These are phyloP conservation scores for Argopecten irradians DNA, from an alignment of 1,140 invertebrate genomes.

Conservation along the genomic window DNA sequence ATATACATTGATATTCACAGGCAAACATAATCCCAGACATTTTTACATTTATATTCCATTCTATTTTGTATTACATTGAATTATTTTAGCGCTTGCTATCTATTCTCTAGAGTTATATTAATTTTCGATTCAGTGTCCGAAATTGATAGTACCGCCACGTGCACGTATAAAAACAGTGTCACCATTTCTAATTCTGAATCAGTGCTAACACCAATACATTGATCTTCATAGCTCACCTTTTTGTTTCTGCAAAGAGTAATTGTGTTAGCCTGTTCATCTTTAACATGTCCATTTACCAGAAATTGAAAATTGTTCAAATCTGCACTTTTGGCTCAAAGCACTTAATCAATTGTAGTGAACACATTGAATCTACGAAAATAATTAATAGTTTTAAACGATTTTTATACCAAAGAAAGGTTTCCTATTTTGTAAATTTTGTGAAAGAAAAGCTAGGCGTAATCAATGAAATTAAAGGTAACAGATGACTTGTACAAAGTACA, in stretches of 20 bases:
- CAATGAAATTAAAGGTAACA: not conserved
- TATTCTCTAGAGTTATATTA: no score
- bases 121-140: no score
- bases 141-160: no score
- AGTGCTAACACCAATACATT: not conserved
- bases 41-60: no score
- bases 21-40: no score
- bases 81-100: no score
- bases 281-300: not conserved
- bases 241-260: not conserved
- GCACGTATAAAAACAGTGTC: no score
- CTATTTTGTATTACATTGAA: no score
- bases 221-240: not conserved
- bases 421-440: not conserved
- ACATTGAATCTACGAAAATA: not conserved
- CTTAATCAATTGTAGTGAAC: not conserved
- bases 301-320: not conserved
- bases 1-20: no score
- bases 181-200: not conserved
- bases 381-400: conserved; percentile 13
- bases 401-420: not conserved
- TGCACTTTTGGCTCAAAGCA: not conserved
- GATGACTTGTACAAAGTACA: not conserved
- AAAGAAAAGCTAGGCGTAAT: not conserved
- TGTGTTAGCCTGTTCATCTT: not conserved